Conservation (phyloP, 2,888 invertebrate genomes). For the Brenthis daphne region DNA sequence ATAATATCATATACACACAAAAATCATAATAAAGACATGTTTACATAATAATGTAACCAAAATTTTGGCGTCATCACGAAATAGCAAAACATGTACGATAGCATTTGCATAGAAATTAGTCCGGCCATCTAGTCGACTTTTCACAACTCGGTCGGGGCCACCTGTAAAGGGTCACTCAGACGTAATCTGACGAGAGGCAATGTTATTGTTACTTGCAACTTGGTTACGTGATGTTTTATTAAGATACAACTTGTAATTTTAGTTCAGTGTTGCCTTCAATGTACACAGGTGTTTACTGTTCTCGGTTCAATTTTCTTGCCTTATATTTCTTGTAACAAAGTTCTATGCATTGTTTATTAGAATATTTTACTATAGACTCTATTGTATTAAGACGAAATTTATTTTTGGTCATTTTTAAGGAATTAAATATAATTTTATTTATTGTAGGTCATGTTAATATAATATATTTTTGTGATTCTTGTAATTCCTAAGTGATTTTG, state of each 20-base stretch:
- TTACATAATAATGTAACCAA: conserved; percentile 2
- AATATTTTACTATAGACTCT: too few relatives aligned
- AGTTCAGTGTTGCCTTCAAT: background rate
- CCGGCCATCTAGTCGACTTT: conserved; percentile 64
- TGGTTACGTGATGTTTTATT: conserved; percentile 15
- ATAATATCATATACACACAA: background rate
- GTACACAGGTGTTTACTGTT: background rate
- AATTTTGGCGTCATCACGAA: conserved; percentile 15
- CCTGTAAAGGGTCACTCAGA: conserved; percentile 34
- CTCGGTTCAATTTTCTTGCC: too few relatives aligned
- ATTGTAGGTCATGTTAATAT: too few relatives aligned
- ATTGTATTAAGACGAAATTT: too few relatives aligned
- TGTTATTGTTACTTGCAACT: conserved; percentile 22
- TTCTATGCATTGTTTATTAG: too few relatives aligned
- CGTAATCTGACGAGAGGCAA: conserved; percentile 26
- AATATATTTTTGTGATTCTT: too few relatives aligned
- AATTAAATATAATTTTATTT: too few relatives aligned
- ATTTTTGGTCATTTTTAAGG: too few relatives aligned
- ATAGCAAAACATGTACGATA: conserved; percentile 31
- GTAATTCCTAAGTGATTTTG: too few relatives aligned
- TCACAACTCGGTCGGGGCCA: conserved; percentile 57
- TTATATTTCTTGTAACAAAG: too few relatives aligned
- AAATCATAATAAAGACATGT: conserved; percentile 1
- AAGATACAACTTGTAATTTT: conserved; percentile 12
- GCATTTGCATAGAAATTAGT: conserved; percentile 78